Evolutionary conservation across 1,140 invertebrate species (phyloP).

Genomic region (Chrysomallon squamiferum): DNA sequence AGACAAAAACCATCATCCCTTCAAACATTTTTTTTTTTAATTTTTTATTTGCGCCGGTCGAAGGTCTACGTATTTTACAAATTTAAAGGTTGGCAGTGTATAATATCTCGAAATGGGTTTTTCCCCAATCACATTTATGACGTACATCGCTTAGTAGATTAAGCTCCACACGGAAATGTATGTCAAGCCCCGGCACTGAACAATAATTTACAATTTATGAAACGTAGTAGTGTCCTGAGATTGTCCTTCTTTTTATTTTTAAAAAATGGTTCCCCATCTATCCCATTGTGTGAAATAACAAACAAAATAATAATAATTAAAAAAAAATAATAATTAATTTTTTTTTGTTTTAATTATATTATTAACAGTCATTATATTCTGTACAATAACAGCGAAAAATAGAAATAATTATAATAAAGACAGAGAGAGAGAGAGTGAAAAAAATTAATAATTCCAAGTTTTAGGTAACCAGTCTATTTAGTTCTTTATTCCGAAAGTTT

Average conservation of each 20-base stretch:
- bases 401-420: too few relatives aligned
- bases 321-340: not conserved
- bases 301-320: not conserved
- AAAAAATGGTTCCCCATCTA: not conserved
- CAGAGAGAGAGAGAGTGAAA: too few relatives aligned
- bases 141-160: not conserved
- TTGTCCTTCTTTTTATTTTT: not conserved
- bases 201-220: not conserved
- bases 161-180: not conserved
- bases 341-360: not conserved
- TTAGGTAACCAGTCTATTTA: too few relatives aligned
- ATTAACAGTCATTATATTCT: not conserved
- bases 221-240: not conserved
- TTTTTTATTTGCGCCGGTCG: conserved; percentile 7
- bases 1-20: too few relatives aligned
- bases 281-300: not conserved
- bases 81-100: not conserved
- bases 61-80: conserved; percentile 8
- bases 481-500: not conserved
- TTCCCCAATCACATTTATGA: conserved; percentile 1
- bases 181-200: not conserved
- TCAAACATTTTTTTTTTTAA: not conserved
- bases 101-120: not conserved
- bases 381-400: too few relatives aligned
- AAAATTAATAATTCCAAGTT: too few relatives aligned